These are phyloP conservation scores for Phaedon cochleariae DNA, from an alignment of 2,888 invertebrate genomes.

Conservation along the genomic window DNA sequence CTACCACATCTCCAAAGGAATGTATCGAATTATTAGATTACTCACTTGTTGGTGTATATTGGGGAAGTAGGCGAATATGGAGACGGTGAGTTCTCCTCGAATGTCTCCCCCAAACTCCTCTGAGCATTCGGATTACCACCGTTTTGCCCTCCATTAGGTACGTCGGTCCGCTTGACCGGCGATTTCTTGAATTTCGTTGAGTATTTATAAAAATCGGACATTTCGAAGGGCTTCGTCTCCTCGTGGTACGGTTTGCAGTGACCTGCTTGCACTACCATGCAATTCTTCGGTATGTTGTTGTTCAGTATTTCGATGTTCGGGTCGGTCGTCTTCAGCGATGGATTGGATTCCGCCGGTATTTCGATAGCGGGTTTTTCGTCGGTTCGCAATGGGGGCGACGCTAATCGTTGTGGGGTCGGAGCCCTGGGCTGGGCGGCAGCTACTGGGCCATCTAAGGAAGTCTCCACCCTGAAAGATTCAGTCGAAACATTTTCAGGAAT, in stretches of 20 bases:
- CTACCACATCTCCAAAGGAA: no score
- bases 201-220: constrained; percentile 98
- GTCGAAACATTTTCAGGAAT: constrained; percentile 5
- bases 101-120: constrained; percentile 44
- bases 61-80: constrained; percentile 25
- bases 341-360: constrained; percentile 61
- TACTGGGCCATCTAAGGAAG: constrained; percentile 59
- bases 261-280: constrained; percentile 86
- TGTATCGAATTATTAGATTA: constrained; percentile 21
- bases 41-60: constrained; percentile 31
- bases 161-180: constrained; percentile 42
- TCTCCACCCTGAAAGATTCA: constrained; percentile 59
- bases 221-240: constrained; percentile 96
- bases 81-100: constrained; percentile 39
- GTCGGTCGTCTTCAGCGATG: constrained; percentile 53
- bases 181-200: constrained; percentile 88
- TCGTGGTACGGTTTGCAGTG: constrained; percentile 92
- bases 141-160: constrained; percentile 5
- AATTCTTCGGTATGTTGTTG: constrained; percentile 80
- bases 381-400: constrained; percentile 44
- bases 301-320: constrained; percentile 60
- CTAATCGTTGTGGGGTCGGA: constrained; percentile 25
- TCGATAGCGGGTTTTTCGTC: constrained; percentile 56
- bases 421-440: constrained; percentile 42
- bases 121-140: no score